A percentile compares a stretch with the other conserved stretches of the same genome.
Conservation (phyloP, 2,113 vertebrate species). For the Pedetes capensis region DNA sequence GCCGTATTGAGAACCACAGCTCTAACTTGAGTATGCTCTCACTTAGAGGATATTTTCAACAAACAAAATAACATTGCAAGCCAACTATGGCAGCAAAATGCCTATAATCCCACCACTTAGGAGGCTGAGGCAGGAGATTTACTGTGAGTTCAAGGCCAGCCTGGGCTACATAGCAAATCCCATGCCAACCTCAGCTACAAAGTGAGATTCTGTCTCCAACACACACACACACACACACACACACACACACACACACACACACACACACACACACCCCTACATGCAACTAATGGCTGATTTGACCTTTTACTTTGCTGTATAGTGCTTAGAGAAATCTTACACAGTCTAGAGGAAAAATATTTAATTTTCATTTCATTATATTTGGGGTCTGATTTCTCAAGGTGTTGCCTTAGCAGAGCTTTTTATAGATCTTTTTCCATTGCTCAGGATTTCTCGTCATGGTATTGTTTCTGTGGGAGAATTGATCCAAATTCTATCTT, state of each 20-base stretch:
- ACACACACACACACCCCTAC: too few relatives aligned
- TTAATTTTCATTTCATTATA: neutral
- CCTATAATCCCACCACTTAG: too few relatives aligned
- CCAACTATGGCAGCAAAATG: too few relatives aligned
- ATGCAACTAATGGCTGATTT: neutral
- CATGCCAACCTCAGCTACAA: too few relatives aligned
- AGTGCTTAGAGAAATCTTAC: neutral
- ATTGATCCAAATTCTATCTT: conserved; percentile 60
- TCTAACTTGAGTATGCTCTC: neutral
- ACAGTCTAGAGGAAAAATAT: neutral
- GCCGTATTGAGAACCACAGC: neutral
- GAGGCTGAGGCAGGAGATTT: too few relatives aligned
- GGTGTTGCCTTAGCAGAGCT: neutral
- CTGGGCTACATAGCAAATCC: too few relatives aligned
- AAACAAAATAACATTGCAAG: neutral
- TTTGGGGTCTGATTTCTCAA: neutral
- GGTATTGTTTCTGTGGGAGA: conserved; percentile 71
- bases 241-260: too few relatives aligned
- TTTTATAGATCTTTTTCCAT: conserved; percentile 1
- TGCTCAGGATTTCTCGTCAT: conserved; percentile 34
- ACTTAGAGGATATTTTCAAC: neutral
- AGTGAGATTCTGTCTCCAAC: too few relatives aligned
- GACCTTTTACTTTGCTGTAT: neutral
- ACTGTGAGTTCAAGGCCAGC: too few relatives aligned
- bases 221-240: too few relatives aligned